A percentile compares a stretch with the other conserved stretches of the same genome.
These are phyloP conservation scores for Brachionus rotundiformis DNA, from an alignment of 1,140 invertebrate species.

Conservation along the genomic window DNA sequence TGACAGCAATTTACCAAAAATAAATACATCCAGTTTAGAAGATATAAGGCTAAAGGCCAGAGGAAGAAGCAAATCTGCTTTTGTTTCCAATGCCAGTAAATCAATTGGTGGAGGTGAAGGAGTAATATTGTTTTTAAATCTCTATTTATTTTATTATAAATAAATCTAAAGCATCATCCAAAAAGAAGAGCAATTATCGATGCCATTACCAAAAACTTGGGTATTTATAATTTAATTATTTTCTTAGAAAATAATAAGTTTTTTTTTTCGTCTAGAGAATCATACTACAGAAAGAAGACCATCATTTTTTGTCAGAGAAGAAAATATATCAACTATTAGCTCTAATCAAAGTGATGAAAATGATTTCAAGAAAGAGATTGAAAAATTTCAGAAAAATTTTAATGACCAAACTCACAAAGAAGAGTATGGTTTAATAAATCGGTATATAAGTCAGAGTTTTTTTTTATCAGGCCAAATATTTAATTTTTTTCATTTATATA, in stretches of 20 bases:
- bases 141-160: not conserved
- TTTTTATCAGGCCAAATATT: too few relatives aligned
- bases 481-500: too few relatives aligned
- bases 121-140: not conserved
- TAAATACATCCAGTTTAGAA: not conserved
- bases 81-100: not conserved
- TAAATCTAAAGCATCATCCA: not conserved
- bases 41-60: not conserved
- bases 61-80: conserved; percentile 23
- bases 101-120: not conserved
- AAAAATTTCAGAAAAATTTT: not conserved
- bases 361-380: not conserved
- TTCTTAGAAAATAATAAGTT: not conserved
- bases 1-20: not conserved
- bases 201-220: not conserved
- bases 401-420: too few relatives aligned
- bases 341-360: not conserved
- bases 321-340: not conserved
- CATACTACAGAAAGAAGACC: not conserved
- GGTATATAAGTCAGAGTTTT: too few relatives aligned
- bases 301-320: not conserved
- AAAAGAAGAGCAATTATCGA: not conserved
- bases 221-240: not conserved
- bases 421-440: too few relatives aligned
- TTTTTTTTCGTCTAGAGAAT: too few relatives aligned